phyloP scores from a whole-genome alignment of 2,113 vertebrate genomes.

The Amazona guildingii region DNA sequence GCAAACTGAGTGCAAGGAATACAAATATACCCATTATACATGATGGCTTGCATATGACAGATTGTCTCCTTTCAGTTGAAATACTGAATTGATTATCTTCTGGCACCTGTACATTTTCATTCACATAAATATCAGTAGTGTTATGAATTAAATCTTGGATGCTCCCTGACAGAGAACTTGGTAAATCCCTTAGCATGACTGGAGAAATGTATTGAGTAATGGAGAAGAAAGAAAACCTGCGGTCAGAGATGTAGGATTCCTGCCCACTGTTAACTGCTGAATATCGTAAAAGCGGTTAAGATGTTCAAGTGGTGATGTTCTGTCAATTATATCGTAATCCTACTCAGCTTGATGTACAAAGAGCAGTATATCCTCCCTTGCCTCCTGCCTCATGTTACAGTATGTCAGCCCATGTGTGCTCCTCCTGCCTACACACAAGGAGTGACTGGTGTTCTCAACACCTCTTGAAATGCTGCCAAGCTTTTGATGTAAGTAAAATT shows the following conservation, averaged over 20 bases:
- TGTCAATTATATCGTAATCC: slow-evolving; percentile 8
- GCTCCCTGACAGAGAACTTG: background rate
- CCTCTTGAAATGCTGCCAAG: slow-evolving; percentile 66
- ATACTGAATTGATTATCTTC: background rate
- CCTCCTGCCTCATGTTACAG: slow-evolving; percentile 48
- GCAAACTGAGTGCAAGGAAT: background rate
- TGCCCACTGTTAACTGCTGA: background rate
- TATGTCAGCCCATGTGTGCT: slow-evolving; percentile 28
- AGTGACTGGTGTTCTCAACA: slow-evolving; percentile 75
- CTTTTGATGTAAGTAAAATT: slow-evolving; percentile 79
- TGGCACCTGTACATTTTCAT: background rate
- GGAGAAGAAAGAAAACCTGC: background rate
- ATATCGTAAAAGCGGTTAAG: background rate
- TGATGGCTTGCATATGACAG: background rate
- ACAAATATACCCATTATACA: background rate
- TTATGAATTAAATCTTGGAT: background rate
- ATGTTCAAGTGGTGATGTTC: background rate
- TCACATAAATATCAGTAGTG: background rate
- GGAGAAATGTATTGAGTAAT: background rate
- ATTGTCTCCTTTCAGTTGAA: background rate
- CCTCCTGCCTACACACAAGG: slow-evolving; percentile 47
- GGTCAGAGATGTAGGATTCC: background rate
- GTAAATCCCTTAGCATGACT: background rate
- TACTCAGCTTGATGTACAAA: background rate
- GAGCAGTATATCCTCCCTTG: background rate